Base-by-base conservation (phyloP, 2,888 invertebrate genomes). In the Laothoe populi region DNA sequence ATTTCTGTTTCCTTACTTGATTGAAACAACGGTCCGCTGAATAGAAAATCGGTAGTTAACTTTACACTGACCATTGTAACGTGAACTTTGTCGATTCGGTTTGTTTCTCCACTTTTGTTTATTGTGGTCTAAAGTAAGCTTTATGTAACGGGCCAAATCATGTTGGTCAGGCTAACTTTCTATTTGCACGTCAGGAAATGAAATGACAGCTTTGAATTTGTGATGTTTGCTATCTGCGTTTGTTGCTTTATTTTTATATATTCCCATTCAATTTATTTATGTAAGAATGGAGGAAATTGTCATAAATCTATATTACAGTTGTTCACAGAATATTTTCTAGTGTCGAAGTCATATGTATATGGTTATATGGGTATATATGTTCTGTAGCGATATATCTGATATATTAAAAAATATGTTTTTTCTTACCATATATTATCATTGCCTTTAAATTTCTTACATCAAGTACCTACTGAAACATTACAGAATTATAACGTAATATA, bases 11-110 rank as follows among this genome's bases (percentile, higher is more conserved):
- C 70, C 69, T 70, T 77, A 74, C 78, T 79, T 84, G 82, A 85
- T 84, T 87, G 84, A 86, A 87, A 86, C 79, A 83, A 79, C 79
- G 79, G 75, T 76, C 74, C 68, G 67, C 75, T 82, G 83, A 83
- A 84, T 82, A 79, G 83, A 76, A 85, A 84, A 84, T 81, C 78
- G 77, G 74, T 72, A 78, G 79, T 79, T 77, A 79, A 77, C 78
- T 79, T 78, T 70, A 72, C 70, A 71, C 72, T 69, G 74, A 67
- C 80, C 81, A 77, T 66, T 75, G 73, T 74, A 78, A 73, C 68
- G 70, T 78, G 81, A 76, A 79, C 79, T 78, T 77, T 73, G 74
- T 72, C 77, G 69, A 75, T 79, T 79, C 78, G 82, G 78, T 70
- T 83, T 78, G 76, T 75, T 77, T 79, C 75, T 72, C 75, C 77